phyloP scores from a whole-genome alignment of 2,113 vertebrate genomes.

The Colistium nudipinnis region DNA sequence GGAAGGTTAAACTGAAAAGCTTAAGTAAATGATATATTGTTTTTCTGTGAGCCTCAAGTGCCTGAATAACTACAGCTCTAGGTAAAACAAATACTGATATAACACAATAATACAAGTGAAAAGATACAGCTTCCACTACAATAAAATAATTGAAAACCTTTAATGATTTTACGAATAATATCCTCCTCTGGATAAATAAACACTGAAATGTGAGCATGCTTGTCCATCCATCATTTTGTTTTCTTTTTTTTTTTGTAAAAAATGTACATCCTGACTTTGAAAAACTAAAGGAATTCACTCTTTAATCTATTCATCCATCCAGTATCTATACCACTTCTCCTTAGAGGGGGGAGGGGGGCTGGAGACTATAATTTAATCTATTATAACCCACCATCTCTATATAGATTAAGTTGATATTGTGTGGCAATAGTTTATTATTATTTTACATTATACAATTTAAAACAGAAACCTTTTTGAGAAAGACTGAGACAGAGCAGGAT shows the following conservation, averaged over 20 bases:
- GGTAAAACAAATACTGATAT: too few species aligned
- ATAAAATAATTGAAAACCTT: conserved; percentile 88
- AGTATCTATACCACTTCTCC: too few species aligned
- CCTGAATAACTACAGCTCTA: too few species aligned
- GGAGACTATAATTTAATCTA: conserved; percentile 38
- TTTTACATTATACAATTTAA: conserved; percentile 56
- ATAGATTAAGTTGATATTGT: conserved; percentile 47
- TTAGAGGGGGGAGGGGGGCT: too few species aligned
- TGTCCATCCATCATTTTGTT: conserved; percentile 77
- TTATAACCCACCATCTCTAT: conserved; percentile 38
- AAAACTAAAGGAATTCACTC: conserved; percentile 70
- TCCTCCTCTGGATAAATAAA: conserved; percentile 88
- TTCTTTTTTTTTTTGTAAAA: conserved; percentile 81
- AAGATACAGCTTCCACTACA: conserved; percentile 41
- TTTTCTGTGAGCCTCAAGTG: not conserved
- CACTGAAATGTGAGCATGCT: conserved; percentile 90
- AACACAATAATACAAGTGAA: not conserved
- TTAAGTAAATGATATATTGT: not conserved
- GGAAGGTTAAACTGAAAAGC: not conserved
- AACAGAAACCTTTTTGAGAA: conserved; percentile 47
- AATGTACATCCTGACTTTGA: conserved; percentile 82
- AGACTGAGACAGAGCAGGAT: conserved; percentile 43
- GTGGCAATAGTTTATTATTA: conserved; percentile 55
- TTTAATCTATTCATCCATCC: too few species aligned
- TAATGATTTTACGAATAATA: conserved; percentile 92